phyloP scores from a whole-genome alignment of 2,113 vertebrate genomes.

The Neoarius graeffei region DNA sequence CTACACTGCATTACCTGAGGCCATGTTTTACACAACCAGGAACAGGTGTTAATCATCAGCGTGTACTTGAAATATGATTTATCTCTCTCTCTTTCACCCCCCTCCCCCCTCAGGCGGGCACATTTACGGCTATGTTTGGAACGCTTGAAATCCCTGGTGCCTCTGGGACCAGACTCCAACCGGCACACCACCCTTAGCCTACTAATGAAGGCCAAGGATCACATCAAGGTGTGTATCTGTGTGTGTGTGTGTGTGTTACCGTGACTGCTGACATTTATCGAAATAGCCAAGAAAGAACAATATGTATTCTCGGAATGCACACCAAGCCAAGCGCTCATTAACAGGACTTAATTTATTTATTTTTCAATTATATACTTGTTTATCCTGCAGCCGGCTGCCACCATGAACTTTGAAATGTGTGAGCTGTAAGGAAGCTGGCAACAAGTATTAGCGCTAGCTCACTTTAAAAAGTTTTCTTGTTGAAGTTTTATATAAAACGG shows the following conservation, averaged over 20 bases:
- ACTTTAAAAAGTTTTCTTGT: not conserved
- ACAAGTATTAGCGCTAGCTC: not conserved
- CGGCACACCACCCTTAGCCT: conserved; percentile 92
- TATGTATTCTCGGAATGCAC: no score
- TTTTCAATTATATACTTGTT: not conserved
- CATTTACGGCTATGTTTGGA: conserved; percentile 91
- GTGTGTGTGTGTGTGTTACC: not conserved
- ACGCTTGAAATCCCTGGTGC: conserved; percentile 90
- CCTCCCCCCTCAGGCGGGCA: conserved; percentile 76
- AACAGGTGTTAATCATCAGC: conserved; percentile 5
- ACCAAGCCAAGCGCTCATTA: not conserved
- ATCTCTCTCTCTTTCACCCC: not conserved
- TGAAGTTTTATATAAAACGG: no score
- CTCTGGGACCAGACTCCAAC: conserved; percentile 83
- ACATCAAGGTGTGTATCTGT: conserved; percentile 77
- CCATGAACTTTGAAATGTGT: not conserved
- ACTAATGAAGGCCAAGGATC: conserved; percentile 88
- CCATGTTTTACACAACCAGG: not conserved
- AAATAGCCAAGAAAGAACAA: not conserved
- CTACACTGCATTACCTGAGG: not conserved
- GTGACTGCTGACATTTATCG: not conserved
- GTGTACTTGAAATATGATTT: conserved; percentile 28
- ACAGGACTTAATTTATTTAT: not conserved
- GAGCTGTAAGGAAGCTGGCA: not conserved
- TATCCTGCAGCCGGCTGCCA: not conserved